These are phyloP conservation scores for Gymnodraco acuticeps DNA, from an alignment of 2,797 vertebrate species.

Conservation along the genomic window DNA sequence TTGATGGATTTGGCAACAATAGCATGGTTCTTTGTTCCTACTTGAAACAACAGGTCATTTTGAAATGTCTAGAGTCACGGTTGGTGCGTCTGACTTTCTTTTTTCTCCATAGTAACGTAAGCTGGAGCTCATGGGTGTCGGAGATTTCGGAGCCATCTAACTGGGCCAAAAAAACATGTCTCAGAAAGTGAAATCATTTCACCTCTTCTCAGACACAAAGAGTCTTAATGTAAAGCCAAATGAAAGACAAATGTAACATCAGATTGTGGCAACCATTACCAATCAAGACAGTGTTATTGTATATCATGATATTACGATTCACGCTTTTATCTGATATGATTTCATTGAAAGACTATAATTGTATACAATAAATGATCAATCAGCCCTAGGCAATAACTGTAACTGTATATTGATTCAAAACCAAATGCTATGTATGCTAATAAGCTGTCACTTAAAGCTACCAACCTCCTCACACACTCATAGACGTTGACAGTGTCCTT, in stretches of 20 bases:
- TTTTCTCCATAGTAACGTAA: constrained; percentile 35
- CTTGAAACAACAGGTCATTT: constrained; percentile 23
- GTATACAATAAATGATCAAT: no score
- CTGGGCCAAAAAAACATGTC: constrained; percentile 9
- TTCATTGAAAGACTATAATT: no score
- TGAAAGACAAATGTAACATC: not conserved
- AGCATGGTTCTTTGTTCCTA: not conserved
- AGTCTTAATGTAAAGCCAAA: not conserved
- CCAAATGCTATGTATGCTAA: not conserved
- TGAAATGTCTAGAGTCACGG: constrained; percentile 8
- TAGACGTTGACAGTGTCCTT: not conserved
- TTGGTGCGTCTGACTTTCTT: constrained; percentile 21
- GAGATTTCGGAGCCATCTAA: constrained; percentile 40
- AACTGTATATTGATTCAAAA: not conserved
- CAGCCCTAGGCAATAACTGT: no score
- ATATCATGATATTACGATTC: no score
- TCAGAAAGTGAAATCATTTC: constrained; percentile 17
- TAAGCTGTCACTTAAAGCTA: no score
- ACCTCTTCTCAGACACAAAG: constrained; percentile 25
- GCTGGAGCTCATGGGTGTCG: constrained; percentile 15
- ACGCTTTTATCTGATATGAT: no score
- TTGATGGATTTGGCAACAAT: constrained; percentile 7
- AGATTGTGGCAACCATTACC: no score
- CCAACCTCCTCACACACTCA: not conserved
- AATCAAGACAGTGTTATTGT: no score